phyloP scores from a whole-genome alignment of 2,888 invertebrate genomes.

The Stomorhina lunata region DNA sequence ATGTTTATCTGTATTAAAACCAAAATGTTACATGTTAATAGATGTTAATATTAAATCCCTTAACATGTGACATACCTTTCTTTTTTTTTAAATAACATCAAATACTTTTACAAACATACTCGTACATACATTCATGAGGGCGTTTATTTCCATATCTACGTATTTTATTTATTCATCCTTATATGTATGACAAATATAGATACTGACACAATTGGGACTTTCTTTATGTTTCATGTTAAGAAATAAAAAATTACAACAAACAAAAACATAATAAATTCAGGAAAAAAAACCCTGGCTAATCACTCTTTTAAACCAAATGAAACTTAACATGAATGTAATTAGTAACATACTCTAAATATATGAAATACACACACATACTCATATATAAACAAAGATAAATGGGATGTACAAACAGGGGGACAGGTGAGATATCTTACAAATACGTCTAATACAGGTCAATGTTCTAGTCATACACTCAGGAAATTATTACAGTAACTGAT shows the following conservation, averaged over 20 bases:
- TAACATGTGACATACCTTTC: conserved; percentile 62
- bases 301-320: conserved; percentile 59
- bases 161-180: neutral
- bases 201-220: conserved; percentile 48
- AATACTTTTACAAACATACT: conserved; percentile 29
- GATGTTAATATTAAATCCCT: conserved; percentile 63
- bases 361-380: neutral
- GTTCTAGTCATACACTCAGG: too few relatives aligned
- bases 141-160: conserved; percentile 10
- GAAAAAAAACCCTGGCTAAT: conserved; percentile 46
- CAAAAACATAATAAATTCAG: neutral
- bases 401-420: neutral
- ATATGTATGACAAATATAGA: conserved; percentile 25
- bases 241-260: neutral
- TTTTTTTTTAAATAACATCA: conserved; percentile 55
- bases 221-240: conserved; percentile 29
- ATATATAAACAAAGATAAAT: neutral
- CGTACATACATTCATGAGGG: neutral
- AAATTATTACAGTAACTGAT: too few relatives aligned
- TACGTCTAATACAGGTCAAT: too few relatives aligned
- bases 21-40: conserved; percentile 51
- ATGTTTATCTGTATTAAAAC: conserved; percentile 44
- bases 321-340: conserved; percentile 61
- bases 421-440: neutral
- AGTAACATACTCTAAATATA: conserved; percentile 39